Percentiles rank a stretch among this genome's conserved stretches.
These are phyloP conservation scores for Piaya cayana DNA, from an alignment of 2,113 vertebrate species.

Conservation along the genomic window DNA sequence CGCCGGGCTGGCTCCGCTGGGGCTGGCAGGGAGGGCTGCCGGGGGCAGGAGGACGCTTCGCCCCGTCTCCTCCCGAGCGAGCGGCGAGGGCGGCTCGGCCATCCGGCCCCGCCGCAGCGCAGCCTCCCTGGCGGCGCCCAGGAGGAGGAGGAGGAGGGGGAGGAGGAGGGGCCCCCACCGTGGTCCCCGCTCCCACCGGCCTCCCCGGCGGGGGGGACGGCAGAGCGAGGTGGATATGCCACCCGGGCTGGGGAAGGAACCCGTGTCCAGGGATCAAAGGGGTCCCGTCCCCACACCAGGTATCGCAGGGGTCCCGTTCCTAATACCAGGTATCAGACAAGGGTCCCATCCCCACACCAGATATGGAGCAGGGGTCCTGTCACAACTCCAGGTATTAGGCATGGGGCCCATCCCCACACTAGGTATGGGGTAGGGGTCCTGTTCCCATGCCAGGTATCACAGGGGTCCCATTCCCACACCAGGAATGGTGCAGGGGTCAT, in stretches of 20 bases:
- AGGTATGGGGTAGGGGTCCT: too few species aligned
- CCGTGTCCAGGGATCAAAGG: too few species aligned
- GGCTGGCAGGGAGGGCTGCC: background rate
- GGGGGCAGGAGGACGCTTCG: background rate
- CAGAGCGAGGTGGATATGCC: too few species aligned
- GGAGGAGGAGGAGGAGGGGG: background rate
- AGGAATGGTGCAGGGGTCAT: too few species aligned
- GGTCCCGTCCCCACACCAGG: background rate
- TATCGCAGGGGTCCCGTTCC: background rate
- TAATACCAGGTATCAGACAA: background rate
- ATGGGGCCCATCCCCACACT: too few species aligned
- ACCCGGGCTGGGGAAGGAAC: background rate
- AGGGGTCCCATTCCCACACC: too few species aligned
- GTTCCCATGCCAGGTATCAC: too few species aligned
- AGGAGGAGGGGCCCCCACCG: background rate
- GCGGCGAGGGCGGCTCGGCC: conserved; percentile 68
- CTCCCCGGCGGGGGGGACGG: background rate
- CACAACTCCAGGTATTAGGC: too few species aligned
- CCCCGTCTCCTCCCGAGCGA: conserved; percentile 59
- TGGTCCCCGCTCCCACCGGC: background rate
- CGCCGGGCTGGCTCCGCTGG: background rate
- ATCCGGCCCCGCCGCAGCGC: conserved; percentile 71
- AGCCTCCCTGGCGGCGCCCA: conserved; percentile 70
- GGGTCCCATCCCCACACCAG: background rate
- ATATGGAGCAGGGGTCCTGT: too few species aligned